Evolutionary conservation across 2,888 invertebrate genomes (phyloP), one percentile per base, ranked within the genome.

Genomic region (Elmis aenea): DNA sequence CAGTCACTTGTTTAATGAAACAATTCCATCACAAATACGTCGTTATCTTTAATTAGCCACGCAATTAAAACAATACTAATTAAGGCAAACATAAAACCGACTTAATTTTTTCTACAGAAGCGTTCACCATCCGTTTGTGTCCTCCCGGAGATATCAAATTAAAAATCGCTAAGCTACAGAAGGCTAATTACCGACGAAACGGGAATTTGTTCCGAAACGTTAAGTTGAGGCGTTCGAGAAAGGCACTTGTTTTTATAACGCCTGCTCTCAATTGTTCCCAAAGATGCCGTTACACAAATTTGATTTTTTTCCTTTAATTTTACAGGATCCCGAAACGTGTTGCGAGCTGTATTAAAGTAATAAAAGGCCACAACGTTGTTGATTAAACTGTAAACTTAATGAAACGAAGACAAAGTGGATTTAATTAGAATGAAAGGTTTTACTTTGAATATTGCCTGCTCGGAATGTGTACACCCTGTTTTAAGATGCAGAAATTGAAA

Each of bases 121-220:
- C 29, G 30, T 24, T 30, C 24, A 33, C 30, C 33, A 26, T 33
- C 34, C 38, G 33, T 28, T 38, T 33, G 18, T 38, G 38, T 38
- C 38, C 38, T 38, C 33, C 38, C 38, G 30, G 34, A 42, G 42
- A 42, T 42, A 42, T 42, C 42, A 42, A 42, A 42, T 42, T 42
- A 42, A 42, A 42, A 42, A 42, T 42, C 42, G 42, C 42, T 42
- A 42, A 42, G 42, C 43, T 39, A 33, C 42, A 36, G 41, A 52
- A 48, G 45, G 56, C 54, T 61, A 61, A 61, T 61, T 61, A 59
- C 58, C 52, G 50, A 50, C 46, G 54, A 53, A 59, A 56, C 54
- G 57, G 52, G 54, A 56, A 64, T 62, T 62, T 59, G 62, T 62
- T 62, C 61, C 62, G 52, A 58, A 57, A 60, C 62, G 62, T 64